Base-by-base conservation (phyloP, 1,140 invertebrate species). In the Caenorhabditis tropicalis region DNA sequence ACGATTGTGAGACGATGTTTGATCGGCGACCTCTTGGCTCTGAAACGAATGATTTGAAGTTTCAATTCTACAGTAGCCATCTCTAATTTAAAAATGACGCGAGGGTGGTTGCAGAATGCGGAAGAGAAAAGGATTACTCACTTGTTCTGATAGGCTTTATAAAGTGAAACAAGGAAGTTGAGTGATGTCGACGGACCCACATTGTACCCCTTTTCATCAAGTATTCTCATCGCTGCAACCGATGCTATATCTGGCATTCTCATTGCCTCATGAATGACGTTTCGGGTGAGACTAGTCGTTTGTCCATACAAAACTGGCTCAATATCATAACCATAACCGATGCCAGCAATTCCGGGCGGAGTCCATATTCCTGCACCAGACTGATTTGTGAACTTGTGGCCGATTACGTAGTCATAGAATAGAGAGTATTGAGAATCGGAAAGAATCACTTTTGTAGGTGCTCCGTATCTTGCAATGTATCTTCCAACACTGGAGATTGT, bases 201-300 rank as follows among this genome's bases (percentile, higher is more conserved):
- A 33, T 88, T 79, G 24, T 56, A 84, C 27, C 83, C 51, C 74
- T 79, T 60, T 39, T 84, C 48, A 29, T 79, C 48, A 36, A 65
- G 53, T 51, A 58, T 60, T 74, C 39, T 53, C 88, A 89, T 89
- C 6, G 88, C 89, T 7, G 88, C 88, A 27, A 85, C 88, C 6
- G 82, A 82, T 16, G 87, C 88, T 43, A 89, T 74, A 80, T 89
- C 88, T 10, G 88, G 88, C 36, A 89, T 82, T 84, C 88, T 89
- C 49, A 90, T 82, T 0, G 89, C 86, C 49, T 87, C 82, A 79
- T 89, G 85, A 24, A 89, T 83, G 1, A 87, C 88, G 48, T 81
- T 58, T 31, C 87, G 85, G 7, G 82, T 65, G n/a, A 89, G 48
- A 85, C 88, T 88, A 6, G 86, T 88, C 10, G 87, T 87, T 49